Percentiles rank a stretch among this genome's conserved stretches.
Evolutionary conservation across 2,797 vertebrate species (phyloP).

Genomic region (Mormyrus hasselquistii): DNA sequence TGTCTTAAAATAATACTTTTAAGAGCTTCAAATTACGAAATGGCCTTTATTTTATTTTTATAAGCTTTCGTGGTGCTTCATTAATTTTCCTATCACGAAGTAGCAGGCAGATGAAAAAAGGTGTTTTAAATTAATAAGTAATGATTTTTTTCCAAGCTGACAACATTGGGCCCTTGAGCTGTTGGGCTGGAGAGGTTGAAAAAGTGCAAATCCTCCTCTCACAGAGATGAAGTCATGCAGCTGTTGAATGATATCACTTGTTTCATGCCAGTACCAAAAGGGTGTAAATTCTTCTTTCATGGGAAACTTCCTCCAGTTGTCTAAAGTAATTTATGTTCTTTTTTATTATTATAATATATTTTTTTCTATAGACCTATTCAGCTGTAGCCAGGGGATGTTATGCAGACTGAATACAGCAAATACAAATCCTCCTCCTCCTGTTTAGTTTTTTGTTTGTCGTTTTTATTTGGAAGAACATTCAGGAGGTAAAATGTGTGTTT

Average conservation of each 20-base stretch:
- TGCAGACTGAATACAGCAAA: background rate
- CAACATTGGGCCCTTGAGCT: background rate
- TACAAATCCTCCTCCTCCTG: background rate
- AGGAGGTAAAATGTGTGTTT: background rate
- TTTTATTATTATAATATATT: background rate
- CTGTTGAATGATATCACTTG: constrained; percentile 7
- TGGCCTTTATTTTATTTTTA: background rate
- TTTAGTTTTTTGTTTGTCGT: background rate
- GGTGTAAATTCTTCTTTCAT: background rate
- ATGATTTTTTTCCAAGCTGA: background rate
- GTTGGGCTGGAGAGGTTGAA: background rate
- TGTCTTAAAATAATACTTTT: background rate
- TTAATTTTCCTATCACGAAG: background rate
- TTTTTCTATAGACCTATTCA: background rate
- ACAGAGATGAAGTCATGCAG: background rate
- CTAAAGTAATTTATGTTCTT: background rate
- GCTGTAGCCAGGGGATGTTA: background rate
- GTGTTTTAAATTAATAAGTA: background rate
- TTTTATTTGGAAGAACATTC: background rate
- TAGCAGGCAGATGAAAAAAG: background rate
- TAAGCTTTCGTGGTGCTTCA: background rate
- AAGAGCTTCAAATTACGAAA: background rate
- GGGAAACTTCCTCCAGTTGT: constrained; percentile 15
- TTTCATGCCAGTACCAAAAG: background rate
- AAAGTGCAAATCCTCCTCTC: background rate